Evolutionary conservation across 2,888 invertebrate species (phyloP).

Genomic region (Lottia scabra): DNA sequence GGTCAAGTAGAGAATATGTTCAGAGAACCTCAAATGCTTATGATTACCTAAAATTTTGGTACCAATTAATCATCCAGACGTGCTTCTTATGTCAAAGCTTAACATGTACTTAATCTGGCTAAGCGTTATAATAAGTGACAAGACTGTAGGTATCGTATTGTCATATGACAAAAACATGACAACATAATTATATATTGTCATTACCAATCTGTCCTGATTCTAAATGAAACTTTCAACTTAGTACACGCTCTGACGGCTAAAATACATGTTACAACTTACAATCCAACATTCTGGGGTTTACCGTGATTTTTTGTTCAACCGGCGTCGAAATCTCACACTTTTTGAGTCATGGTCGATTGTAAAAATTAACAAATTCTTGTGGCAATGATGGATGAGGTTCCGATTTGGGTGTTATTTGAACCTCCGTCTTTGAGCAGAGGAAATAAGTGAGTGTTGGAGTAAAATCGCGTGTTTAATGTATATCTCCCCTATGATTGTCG

Average conservation of each 20-base stretch:
- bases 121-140: neutral
- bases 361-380: slow-evolving; percentile 1
- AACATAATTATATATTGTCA: neutral
- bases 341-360: neutral
- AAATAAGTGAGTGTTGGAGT: neutral
- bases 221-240: neutral
- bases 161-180: neutral
- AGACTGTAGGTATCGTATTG: neutral
- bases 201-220: neutral
- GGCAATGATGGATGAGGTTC: slow-evolving; percentile 4
- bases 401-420: slow-evolving; percentile 3
- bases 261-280: neutral
- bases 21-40: no score
- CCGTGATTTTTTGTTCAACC: neutral
- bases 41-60: no score
- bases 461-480: neutral
- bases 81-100: neutral
- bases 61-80: no score
- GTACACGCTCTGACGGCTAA: neutral
- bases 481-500: neutral
- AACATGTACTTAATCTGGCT: neutral
- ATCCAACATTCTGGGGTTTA: neutral
- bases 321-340: neutral
- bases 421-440: neutral
- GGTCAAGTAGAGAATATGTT: no score